These are phyloP conservation scores for Cyclophora albipunctata DNA, from an alignment of 2,888 invertebrate genomes.

Conservation along the genomic window DNA sequence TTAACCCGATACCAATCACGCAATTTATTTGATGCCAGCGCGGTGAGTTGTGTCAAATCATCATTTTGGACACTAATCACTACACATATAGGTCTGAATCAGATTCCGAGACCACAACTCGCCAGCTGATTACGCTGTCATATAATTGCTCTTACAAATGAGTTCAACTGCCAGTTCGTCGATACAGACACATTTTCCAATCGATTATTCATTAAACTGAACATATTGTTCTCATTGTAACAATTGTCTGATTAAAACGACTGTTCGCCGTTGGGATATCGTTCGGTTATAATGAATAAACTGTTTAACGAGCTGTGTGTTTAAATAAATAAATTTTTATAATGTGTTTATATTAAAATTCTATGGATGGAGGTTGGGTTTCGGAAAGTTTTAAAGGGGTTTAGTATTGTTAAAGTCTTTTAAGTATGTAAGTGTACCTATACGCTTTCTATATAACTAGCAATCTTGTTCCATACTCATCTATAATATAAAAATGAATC, in stretches of 20 bases:
- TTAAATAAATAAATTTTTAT: no score
- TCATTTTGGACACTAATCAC: conserved; percentile 23
- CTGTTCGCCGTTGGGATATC: background rate
- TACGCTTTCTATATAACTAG: no score
- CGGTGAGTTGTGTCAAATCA: conserved; percentile 14
- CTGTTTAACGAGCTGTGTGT: no score
- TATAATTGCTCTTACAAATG: conserved; percentile 71
- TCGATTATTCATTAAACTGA: conserved; percentile 68
- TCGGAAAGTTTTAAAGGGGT: no score
- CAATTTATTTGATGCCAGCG: conserved; percentile 16
- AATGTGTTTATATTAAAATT: no score
- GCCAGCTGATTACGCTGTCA: conserved; percentile 58
- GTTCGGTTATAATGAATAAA: background rate
- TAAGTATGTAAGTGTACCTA: no score
- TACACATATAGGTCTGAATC: conserved; percentile 20
- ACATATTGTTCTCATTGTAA: conserved; percentile 60
- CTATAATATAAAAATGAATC: no score
- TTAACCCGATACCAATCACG: no score
- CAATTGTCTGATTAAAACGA: conserved; percentile 53
- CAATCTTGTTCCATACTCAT: no score
- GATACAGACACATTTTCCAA: conserved; percentile 58
- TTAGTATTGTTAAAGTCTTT: no score
- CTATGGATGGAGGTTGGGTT: no score
- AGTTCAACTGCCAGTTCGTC: conserved; percentile 51
- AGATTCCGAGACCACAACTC: conserved; percentile 35